Base-by-base conservation (phyloP, 1,140 invertebrate species). In the Scaptomyza graminum region DNA sequence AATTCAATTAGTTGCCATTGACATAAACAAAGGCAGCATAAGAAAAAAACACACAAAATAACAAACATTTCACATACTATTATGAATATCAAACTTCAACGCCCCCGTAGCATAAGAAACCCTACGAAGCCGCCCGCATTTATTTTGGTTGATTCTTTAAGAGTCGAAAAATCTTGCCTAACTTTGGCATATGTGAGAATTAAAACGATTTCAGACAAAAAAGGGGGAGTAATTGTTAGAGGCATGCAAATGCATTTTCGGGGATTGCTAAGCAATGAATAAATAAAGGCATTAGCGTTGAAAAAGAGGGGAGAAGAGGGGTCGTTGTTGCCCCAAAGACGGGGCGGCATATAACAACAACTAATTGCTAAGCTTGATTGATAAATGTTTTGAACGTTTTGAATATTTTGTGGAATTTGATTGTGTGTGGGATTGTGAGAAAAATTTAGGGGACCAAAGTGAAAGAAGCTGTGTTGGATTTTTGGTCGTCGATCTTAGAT, bases 1-100 rank as follows among this genome's bases (percentile, higher is more conserved):
- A 72, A 67, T 67, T 72, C 63, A 72, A 72, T 72, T 72, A 72
- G 62, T 69, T 69, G 57, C 39, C 44, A 57, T 13, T 16, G 22
- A 57, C 28, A 57, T 46, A 44, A 57, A 44, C 54, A 28, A 57
- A 43, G 9, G 49, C 34, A 31, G n/a, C 25, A 18, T 43, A 15
- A 37, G n/a, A n/a, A n/a, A n/a, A n/a, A n/a, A n/a, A n/a, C n/a
- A 50, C 56, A 22, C 18, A 18, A 25, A 12, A 62, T 8, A n/a
- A 52, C 12, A 39, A 54, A 34, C 11, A 34, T 34, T 28, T 7
- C 31, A 34, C 25, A 56, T 41, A 54, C 6, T 54, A 43, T 18
- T 54, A 43, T 18, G 16, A 47, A 51, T 18, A 57, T 51, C 43
- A 37, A 49, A n/a, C 18, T 3, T 22, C 50, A 41, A 28, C 13